Conservation (phyloP, 1,140 invertebrate genomes). For the Drosophila novamexicana region DNA sequence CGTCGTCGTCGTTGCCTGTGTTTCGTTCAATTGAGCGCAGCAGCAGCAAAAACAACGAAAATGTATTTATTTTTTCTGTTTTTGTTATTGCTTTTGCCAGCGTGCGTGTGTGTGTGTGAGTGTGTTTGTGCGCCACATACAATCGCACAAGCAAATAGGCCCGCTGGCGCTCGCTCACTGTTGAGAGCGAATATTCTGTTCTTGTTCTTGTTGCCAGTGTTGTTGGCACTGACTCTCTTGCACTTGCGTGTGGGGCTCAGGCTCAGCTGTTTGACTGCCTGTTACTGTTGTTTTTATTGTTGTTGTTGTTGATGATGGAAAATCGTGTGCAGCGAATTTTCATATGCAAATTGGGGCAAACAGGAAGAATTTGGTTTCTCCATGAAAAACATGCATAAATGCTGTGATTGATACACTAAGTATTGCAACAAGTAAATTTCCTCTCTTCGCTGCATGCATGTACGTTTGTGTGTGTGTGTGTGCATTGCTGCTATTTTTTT, state of each 20-base stretch:
- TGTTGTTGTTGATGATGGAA: slow-evolving; percentile 20
- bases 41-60: slow-evolving; percentile 51
- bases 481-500: slow-evolving; percentile 9
- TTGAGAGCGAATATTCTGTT: slow-evolving; percentile 5
- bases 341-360: slow-evolving; percentile 19
- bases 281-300: neutral
- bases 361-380: slow-evolving; percentile 20
- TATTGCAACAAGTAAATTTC: slow-evolving; percentile 3
- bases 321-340: slow-evolving; percentile 43
- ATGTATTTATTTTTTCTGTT: slow-evolving; percentile 65
- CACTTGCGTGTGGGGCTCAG: slow-evolving; percentile 51
- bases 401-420: neutral
- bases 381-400: neutral
- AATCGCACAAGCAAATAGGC: slow-evolving; percentile 41
- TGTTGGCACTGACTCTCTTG: slow-evolving; percentile 32
- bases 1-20: slow-evolving; percentile 45
- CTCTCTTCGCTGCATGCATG: neutral
- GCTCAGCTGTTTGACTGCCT: slow-evolving; percentile 42
- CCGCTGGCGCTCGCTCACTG: slow-evolving; percentile 20
- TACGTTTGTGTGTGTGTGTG: neutral
- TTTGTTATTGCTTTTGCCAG: slow-evolving; percentile 39
- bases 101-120: slow-evolving; percentile 26
- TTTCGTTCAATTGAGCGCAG: slow-evolving; percentile 75
- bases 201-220: slow-evolving; percentile 23
- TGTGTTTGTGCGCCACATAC: slow-evolving; percentile 35